phyloP scores from a whole-genome alignment of 2,888 invertebrate species.

The Lamellibrachia satsuma region DNA sequence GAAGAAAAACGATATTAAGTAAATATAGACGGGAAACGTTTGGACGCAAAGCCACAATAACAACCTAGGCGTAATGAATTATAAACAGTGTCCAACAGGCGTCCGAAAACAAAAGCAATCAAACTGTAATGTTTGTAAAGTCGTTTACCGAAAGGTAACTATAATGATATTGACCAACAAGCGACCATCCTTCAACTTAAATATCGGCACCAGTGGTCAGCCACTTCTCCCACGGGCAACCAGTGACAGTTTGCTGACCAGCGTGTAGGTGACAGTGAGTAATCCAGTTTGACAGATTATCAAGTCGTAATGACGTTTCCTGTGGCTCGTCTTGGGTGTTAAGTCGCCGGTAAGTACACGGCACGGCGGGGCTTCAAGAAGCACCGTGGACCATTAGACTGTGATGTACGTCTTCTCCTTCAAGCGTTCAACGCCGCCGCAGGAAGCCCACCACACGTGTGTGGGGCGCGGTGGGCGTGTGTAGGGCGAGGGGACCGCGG shows the following conservation, averaged over 20 bases:
- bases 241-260: neutral
- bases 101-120: neutral
- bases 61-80: neutral
- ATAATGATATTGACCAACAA: too few relatives aligned
- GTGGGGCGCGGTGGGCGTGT: too few relatives aligned
- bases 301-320: neutral
- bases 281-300: neutral
- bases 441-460: neutral
- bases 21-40: neutral
- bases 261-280: neutral
- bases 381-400: neutral
- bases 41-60: neutral
- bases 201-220: neutral
- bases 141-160: neutral
- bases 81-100: neutral
- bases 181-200: neutral
- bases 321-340: neutral
- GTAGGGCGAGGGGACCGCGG: too few relatives aligned
- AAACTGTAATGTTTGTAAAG: neutral
- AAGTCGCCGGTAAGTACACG: too few relatives aligned
- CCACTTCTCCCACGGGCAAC: neutral
- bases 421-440: neutral
- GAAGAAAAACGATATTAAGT: neutral
- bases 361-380: too few relatives aligned
- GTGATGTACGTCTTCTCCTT: neutral